Evolutionary conservation across 2,797 vertebrate species (phyloP).

Genomic region (Bradypodion ventrale): DNA sequence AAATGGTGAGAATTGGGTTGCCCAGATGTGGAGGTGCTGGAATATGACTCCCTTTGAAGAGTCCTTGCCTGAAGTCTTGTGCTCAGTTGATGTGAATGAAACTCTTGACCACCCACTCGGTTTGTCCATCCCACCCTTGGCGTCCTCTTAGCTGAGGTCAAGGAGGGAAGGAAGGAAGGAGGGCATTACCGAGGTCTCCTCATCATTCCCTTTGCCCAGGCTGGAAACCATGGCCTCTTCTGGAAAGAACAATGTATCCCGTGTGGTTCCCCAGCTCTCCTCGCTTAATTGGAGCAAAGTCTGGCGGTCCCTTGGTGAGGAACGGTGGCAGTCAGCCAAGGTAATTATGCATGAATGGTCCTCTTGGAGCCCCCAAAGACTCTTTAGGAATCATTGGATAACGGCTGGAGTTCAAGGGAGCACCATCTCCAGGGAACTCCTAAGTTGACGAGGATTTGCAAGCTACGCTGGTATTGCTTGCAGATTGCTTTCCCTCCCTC

Average conservation of each 20-base stretch:
- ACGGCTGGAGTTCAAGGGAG: conserved; percentile 50
- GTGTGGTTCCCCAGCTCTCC: not conserved
- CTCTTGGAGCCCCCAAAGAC: conserved; percentile 35
- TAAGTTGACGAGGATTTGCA: conserved; percentile 20
- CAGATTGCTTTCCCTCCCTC: not conserved
- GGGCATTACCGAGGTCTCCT: too few relatives aligned
- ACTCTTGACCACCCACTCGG: not conserved
- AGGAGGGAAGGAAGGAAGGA: too few relatives aligned
- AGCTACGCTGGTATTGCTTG: not conserved
- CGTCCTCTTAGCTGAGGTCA: too few relatives aligned
- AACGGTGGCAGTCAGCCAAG: conserved; percentile 52
- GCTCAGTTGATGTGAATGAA: not conserved
- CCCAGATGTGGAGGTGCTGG: not conserved
- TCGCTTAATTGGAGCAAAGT: conserved; percentile 43
- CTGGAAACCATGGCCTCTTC: not conserved
- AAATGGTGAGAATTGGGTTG: not conserved
- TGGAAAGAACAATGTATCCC: not conserved
- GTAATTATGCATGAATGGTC: conserved; percentile 42
- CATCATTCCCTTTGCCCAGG: not conserved
- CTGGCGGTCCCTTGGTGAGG: conserved; percentile 27
- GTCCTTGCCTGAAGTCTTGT: not conserved
- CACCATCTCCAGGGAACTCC: conserved; percentile 27
- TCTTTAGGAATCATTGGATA: conserved; percentile 48
- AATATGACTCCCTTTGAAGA: not conserved
- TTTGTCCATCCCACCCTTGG: conserved; percentile 3